Percentiles rank a stretch among this genome's conserved stretches.
Conservation (phyloP, 2,797 vertebrate species). For the Gouania willdenowi region DNA sequence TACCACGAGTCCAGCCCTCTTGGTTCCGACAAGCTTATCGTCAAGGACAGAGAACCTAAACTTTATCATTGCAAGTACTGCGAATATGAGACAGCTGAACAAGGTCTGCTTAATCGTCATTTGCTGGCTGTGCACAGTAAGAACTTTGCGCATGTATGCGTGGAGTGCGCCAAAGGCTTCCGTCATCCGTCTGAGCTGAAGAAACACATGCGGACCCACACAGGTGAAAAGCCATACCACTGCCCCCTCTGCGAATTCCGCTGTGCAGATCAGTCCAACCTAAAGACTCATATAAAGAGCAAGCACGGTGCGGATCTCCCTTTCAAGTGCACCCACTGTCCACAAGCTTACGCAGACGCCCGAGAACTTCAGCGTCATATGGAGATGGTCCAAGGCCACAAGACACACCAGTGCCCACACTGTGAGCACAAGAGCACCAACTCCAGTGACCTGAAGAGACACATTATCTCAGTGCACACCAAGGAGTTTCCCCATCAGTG, state of each 20-base stretch:
- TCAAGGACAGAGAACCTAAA: conserved; percentile 93
- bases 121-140: conserved; percentile 97
- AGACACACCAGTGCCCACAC: conserved; percentile 94
- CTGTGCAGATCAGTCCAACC: conserved; percentile 95
- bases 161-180: conserved; percentile 97
- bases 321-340: conserved; percentile 92
- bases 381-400: conserved; percentile 93
- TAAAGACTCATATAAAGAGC: conserved; percentile 97
- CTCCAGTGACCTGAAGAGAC: conserved; percentile 96
- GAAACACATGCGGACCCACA: conserved; percentile 98
- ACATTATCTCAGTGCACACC: conserved; percentile 97
- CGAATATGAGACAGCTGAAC: conserved; percentile 95
- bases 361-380: conserved; percentile 89
- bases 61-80: conserved; percentile 98
- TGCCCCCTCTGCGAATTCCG: conserved; percentile 96
- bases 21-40: conserved; percentile 94
- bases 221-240: conserved; percentile 93
- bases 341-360: conserved; percentile 88
- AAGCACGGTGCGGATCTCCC: conserved; percentile 95
- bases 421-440: conserved; percentile 99
- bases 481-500: conserved; percentile 99
- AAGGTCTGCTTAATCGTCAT: conserved; percentile 93
- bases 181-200: conserved; percentile 96
- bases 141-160: conserved; percentile 98
- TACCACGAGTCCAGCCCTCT: conserved; percentile 94